Conservation (phyloP, 1,140 invertebrate species). For the Rhyzopertha dominica region DNA sequence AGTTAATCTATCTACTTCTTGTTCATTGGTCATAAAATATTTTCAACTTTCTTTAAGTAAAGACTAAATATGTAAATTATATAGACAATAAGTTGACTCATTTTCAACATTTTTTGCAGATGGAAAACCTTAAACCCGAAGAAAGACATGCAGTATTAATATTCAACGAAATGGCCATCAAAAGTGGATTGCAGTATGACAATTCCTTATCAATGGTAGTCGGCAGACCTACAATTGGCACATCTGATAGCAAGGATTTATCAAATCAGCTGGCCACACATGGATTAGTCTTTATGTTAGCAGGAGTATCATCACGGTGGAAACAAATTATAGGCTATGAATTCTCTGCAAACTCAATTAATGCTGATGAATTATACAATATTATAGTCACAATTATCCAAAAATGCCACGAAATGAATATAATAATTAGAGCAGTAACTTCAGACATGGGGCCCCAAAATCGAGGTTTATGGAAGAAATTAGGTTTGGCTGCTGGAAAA, state of each 20-base stretch:
- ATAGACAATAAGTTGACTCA: no score
- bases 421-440: no score
- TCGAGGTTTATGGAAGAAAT: no score
- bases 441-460: no score
- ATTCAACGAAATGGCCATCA: slow-evolving; percentile 15
- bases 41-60: no score
- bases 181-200: slow-evolving; percentile 10
- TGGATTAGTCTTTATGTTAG: slow-evolving; percentile 17
- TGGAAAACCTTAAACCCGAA: slow-evolving; percentile 3
- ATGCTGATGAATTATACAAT: slow-evolving; percentile 5
- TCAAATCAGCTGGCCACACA: slow-evolving; percentile 10
- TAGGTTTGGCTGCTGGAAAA: no score
- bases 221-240: slow-evolving; percentile 5
- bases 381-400: no score
- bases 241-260: neutral
- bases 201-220: slow-evolving; percentile 2
- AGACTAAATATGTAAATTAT: no score
- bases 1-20: slow-evolving; percentile 4
- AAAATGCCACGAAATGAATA: no score
- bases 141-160: slow-evolving; percentile 13
- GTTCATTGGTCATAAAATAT: no score
- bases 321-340: slow-evolving; percentile 15
- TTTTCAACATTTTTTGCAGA: slow-evolving; percentile 4
- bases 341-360: slow-evolving; percentile 10
- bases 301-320: slow-evolving; percentile 6